Percentiles rank a stretch among this genome's conserved stretches.
Evolutionary conservation across 2,888 invertebrate genomes (phyloP).

Genomic region (Mythimna lalbum): DNA sequence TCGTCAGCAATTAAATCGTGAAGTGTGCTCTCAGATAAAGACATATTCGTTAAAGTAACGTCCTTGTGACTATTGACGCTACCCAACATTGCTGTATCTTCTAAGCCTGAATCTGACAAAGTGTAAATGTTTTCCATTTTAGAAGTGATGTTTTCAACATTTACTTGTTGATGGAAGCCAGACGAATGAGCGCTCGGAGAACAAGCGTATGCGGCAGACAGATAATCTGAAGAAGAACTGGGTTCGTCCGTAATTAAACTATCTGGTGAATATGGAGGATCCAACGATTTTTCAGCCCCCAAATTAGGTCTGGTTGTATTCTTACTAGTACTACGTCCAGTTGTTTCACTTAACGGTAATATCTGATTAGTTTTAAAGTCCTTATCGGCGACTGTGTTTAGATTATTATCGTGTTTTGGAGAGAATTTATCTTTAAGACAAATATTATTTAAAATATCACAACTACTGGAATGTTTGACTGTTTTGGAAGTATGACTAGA

Average conservation of each 20-base stretch:
- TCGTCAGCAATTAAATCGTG: constrained; percentile 82
- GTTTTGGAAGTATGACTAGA: constrained; percentile 85
- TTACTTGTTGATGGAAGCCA: constrained; percentile 73
- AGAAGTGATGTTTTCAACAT: constrained; percentile 74
- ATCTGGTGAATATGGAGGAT: constrained; percentile 81
- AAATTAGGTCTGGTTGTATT: constrained; percentile 58
- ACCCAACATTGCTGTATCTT: constrained; percentile 83
- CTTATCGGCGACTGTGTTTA: constrained; percentile 64
- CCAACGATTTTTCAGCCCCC: constrained; percentile 69
- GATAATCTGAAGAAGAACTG: constrained; percentile 85
- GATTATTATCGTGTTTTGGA: constrained; percentile 57
- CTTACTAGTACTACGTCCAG: constrained; percentile 56
- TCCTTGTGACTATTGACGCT: constrained; percentile 82
- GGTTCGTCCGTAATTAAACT: constrained; percentile 84
- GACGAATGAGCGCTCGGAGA: constrained; percentile 77
- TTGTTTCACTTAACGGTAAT: constrained; percentile 52
- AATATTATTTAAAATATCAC: constrained; percentile 78
- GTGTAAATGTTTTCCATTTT: constrained; percentile 85
- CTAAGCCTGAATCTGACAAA: constrained; percentile 87
- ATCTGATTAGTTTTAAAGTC: constrained; percentile 62
- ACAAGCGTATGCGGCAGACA: constrained; percentile 82
- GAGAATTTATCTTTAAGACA: constrained; percentile 67
- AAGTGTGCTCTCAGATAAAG: constrained; percentile 84
- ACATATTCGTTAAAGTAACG: constrained; percentile 81
- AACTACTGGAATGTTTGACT: constrained; percentile 83